Evolutionary conservation across 2,797 vertebrate species (phyloP), one percentile per base, ranked within the genome.

Genomic region (Chiloscyllium punctatum): DNA sequence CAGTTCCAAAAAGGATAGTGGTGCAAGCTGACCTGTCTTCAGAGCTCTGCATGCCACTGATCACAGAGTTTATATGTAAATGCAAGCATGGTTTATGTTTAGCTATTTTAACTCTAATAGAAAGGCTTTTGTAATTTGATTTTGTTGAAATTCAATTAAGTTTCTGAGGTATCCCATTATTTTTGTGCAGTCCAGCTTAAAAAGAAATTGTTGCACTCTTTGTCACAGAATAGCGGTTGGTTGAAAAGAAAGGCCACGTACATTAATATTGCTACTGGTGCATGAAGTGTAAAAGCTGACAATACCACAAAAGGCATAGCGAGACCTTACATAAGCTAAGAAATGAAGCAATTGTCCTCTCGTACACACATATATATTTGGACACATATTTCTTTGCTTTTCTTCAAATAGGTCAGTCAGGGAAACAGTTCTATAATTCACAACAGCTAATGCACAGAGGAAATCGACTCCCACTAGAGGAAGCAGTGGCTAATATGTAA

Each of bases 141-240:
- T 74, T 95, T 95, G 37, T 51, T 72, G 94, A 95, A 71, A 95
- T 95, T 77, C 71, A 95, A 57, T 95, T 74, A 30, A 53, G 94
- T 77, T 53, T 51, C 27, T 72, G 94, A 95, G 72, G 71, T 95
- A 16, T 27, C 71, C 57, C 94, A 95, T 94, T 74, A 94, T 95
- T 95, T 95, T 72, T 95, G 94, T 95, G 42, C 94, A 95, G n/a
- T 95, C 48, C 94, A 74, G 25, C 94, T 95, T 74, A 95, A 72
- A 94, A 94, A 95, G 48, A 77, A 94, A 53, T 51, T 72, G 48
- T 95, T 77, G 48, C 71, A 21, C 16, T 30, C 42, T 57, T 62
- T 77, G 42, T 74, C 42, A 53, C 48, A 95, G 77, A 90, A 77
- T 77, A 77, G 42, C 42, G 23, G 30, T 77, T n/a, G 71, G 25